phyloP scores from a whole-genome alignment of 1,140 invertebrate species.

The Euglossa dilemma region DNA sequence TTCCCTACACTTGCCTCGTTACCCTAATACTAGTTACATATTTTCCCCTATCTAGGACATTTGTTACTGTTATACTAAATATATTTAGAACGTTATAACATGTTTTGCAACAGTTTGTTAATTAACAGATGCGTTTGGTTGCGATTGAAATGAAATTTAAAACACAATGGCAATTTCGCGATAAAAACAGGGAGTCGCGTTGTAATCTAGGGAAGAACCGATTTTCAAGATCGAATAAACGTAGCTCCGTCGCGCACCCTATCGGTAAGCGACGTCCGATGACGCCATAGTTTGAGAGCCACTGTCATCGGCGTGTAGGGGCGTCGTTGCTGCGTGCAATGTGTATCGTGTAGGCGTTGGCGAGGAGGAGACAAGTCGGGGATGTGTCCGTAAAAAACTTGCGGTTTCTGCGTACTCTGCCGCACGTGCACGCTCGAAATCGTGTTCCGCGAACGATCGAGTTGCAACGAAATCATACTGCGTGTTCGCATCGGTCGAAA shows the following conservation, averaged over 20 bases:
- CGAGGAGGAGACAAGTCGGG: slow-evolving; percentile 71
- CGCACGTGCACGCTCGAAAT: slow-evolving; percentile 54
- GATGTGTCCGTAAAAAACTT: slow-evolving; percentile 65
- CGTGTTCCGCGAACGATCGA: slow-evolving; percentile 11
- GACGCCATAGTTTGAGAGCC: slow-evolving; percentile 58
- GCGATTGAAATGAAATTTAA: not conserved
- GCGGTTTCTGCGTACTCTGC: slow-evolving; percentile 56
- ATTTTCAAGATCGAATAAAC: not conserved
- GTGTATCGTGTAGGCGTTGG: slow-evolving; percentile 80
- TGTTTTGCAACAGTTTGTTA: not conserved
- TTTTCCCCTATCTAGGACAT: not conserved
- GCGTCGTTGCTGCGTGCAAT: slow-evolving; percentile 77
- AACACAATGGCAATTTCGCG: not conserved
- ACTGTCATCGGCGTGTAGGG: slow-evolving; percentile 71
- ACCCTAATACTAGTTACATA: not conserved
- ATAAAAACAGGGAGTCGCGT: too few species aligned
- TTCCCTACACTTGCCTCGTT: not conserved
- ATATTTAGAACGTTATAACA: not conserved
- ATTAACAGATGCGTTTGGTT: too few species aligned
- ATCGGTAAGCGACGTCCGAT: not conserved
- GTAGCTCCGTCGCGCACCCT: not conserved
- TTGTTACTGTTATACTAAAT: not conserved
- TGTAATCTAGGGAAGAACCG: not conserved
- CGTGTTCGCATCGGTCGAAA: not conserved
- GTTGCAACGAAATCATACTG: too few species aligned